Percentiles rank a stretch among this genome's conserved stretches.
Conservation (phyloP, 1,140 invertebrate genomes). For the Bombus fervidus region DNA sequence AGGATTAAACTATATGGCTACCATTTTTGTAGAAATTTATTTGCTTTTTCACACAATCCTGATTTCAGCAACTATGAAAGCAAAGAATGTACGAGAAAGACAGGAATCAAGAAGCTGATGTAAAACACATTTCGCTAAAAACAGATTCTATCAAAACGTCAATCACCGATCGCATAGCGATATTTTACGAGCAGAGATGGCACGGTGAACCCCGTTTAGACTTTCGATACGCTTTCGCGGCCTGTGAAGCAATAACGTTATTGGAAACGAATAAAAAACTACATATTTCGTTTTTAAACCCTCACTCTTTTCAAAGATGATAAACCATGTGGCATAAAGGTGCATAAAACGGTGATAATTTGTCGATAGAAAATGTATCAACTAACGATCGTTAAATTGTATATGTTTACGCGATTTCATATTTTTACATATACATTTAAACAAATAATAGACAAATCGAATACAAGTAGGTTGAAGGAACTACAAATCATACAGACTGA, state of each 20-base stretch:
- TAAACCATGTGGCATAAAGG: neutral
- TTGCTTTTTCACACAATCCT: neutral
- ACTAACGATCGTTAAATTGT: neutral
- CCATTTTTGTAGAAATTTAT: neutral
- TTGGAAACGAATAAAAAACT: slow-evolving; percentile 4
- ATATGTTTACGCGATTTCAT: neutral
- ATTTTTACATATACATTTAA: neutral
- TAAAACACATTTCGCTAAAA: neutral
- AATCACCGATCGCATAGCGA: neutral
- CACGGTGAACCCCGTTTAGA: neutral
- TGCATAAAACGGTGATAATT: neutral
- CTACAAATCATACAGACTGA: neutral
- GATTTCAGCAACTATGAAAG: neutral
- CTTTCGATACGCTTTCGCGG: neutral
- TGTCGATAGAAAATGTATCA: too few species aligned
- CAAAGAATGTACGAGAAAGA: neutral
- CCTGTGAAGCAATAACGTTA: neutral
- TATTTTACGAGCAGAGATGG: neutral
- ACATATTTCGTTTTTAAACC: neutral
- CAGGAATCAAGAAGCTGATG: neutral
- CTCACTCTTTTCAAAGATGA: neutral
- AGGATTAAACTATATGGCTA: neutral
- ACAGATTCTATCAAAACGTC: neutral
- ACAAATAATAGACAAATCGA: neutral
- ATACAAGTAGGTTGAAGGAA: neutral